Evolutionary conservation across 2,113 vertebrate species (phyloP).

Genomic region (Lonchura striata): DNA sequence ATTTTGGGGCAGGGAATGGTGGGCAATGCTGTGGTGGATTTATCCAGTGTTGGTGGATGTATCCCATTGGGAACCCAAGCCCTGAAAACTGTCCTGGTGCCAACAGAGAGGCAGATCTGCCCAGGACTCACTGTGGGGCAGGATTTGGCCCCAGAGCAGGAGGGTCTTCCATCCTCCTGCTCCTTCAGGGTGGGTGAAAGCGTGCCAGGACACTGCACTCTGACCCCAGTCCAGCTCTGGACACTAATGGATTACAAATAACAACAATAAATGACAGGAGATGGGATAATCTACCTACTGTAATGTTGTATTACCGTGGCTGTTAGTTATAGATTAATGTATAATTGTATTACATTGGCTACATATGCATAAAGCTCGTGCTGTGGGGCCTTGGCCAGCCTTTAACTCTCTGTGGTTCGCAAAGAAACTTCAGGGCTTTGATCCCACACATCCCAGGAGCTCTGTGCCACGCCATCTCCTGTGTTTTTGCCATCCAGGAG

Average conservation of each 20-base stretch:
- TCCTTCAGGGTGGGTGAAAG: fast-evolving
- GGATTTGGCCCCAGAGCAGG: neutral
- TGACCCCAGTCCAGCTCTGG: constrained; percentile 50
- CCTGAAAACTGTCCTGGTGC: fast-evolving
- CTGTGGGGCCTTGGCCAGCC: neutral
- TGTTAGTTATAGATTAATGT: constrained; percentile 67
- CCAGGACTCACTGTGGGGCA: neutral
- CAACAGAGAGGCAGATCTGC: neutral
- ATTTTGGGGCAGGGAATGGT: neutral
- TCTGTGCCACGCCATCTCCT: neutral
- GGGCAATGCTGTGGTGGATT: neutral
- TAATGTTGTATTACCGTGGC: constrained; percentile 61
- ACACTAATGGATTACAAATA: constrained; percentile 65
- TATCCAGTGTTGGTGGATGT: neutral
- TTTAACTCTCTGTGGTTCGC: constrained; percentile 56
- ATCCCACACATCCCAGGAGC: neutral
- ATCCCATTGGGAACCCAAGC: neutral
- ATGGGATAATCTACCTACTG: constrained; percentile 66
- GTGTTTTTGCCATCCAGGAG: neutral
- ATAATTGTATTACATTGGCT: constrained; percentile 59
- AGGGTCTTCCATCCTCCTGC: neutral
- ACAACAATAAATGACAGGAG: constrained; percentile 65
- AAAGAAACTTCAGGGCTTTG: neutral
- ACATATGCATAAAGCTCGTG: constrained; percentile 57
- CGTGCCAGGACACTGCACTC: constrained; percentile 26